Conservation (phyloP, 2,888 invertebrate species). For the Meteorus cinctellus region DNA sequence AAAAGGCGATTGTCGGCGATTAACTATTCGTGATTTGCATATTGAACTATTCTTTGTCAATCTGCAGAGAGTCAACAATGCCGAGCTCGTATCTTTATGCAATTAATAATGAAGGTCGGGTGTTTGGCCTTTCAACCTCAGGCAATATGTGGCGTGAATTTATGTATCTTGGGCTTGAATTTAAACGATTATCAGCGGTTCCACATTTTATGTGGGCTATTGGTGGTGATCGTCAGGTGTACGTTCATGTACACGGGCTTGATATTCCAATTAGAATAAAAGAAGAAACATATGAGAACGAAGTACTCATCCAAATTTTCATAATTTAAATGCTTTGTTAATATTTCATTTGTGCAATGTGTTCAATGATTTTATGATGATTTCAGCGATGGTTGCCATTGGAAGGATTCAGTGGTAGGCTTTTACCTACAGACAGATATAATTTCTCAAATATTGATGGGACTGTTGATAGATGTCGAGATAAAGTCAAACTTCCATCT, state of each 20-base stretch:
- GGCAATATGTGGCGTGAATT: conserved; percentile 91
- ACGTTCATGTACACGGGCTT: conserved; percentile 90
- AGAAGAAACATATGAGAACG: conserved; percentile 94
- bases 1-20: too few relatives aligned
- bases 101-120: conserved; percentile 90
- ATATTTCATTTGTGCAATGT: background rate
- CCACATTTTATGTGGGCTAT: conserved; percentile 94
- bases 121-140: conserved; percentile 87
- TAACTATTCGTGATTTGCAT: too few relatives aligned
- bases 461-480: conserved; percentile 83
- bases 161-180: conserved; percentile 88
- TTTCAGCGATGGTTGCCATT: conserved; percentile 90
- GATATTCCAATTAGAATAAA: conserved; percentile 93
- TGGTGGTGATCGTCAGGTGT: conserved; percentile 93
- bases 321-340: background rate
- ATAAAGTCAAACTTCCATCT: conserved; percentile 89
- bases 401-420: conserved; percentile 87
- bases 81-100: conserved; percentile 86
- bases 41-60: background rate
- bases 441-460: conserved; percentile 92
- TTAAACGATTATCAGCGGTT: conserved; percentile 90
- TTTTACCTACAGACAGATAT: conserved; percentile 91
- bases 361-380: conserved; percentile 49
- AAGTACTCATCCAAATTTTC: conserved; percentile 74
- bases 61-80: conserved; percentile 71